Evolutionary conservation across 2,888 invertebrate species (phyloP).

Genomic region (Drepanosiphum platanoidis): DNA sequence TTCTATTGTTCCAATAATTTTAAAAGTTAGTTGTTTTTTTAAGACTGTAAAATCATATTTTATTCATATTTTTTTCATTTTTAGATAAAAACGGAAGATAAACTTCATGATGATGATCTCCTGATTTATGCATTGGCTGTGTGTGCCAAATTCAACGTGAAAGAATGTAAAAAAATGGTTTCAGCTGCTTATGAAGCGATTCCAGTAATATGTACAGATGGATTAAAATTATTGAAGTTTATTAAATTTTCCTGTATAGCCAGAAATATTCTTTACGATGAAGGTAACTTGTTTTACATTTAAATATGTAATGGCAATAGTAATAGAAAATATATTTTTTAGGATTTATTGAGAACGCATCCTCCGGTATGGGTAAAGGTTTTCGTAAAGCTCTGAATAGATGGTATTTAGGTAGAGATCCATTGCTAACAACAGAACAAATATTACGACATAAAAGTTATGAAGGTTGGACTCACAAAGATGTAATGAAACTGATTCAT

Average conservation of each 20-base stretch:
- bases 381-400: constrained; percentile 52
- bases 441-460: constrained; percentile 34
- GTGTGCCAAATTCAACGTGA: constrained; percentile 33
- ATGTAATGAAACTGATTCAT: constrained; percentile 59
- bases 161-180: constrained; percentile 34
- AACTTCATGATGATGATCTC: constrained; percentile 34
- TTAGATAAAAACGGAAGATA: constrained; percentile 52
- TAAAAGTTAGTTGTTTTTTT: constrained; percentile 26
- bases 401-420: constrained; percentile 62
- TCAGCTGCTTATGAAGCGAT: constrained; percentile 38
- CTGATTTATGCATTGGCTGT: constrained; percentile 46
- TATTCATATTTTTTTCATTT: background rate
- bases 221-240: constrained; percentile 53
- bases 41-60: background rate
- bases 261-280: constrained; percentile 7
- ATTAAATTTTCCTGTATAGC: constrained; percentile 4
- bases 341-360: constrained; percentile 1
- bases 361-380: constrained; percentile 47
- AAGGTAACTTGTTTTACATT: constrained; percentile 18
- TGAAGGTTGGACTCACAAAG: constrained; percentile 55
- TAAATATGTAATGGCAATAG: background rate
- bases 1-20: constrained; percentile 50
- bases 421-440: constrained; percentile 46
- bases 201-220: constrained; percentile 34
- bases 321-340: constrained; percentile 15